These are phyloP conservation scores for Pterostichus niger DNA, from an alignment of 2,888 invertebrate genomes.

Conservation along the genomic window DNA sequence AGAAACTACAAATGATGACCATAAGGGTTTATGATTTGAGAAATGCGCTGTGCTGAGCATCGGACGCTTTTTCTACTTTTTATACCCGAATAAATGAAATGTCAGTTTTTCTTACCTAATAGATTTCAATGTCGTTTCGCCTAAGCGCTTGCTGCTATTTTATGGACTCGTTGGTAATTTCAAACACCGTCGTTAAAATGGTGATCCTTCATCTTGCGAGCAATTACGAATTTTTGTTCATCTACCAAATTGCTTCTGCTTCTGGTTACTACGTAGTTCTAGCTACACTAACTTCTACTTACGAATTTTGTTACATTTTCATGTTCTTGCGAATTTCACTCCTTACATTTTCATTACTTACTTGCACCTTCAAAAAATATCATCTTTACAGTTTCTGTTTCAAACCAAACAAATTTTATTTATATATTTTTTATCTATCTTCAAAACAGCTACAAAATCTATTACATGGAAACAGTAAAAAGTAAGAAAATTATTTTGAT, in stretches of 20 bases:
- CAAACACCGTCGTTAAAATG: conserved; percentile 40
- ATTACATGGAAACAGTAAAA: too few relatives aligned
- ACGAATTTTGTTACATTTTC: not conserved
- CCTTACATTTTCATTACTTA: not conserved
- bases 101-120: conserved; percentile 48
- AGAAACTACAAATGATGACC: conserved; percentile 57
- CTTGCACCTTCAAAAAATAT: too few relatives aligned
- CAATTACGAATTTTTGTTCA: conserved; percentile 42
- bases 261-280: conserved; percentile 7
- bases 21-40: conserved; percentile 58
- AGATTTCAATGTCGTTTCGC: conserved; percentile 39
- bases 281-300: not conserved
- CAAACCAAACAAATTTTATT: too few relatives aligned
- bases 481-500: too few relatives aligned
- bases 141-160: conserved; percentile 16
- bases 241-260: conserved; percentile 30
- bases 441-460: too few relatives aligned
- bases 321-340: not conserved
- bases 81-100: conserved; percentile 46
- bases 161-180: conserved; percentile 35
- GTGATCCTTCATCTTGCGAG: conserved; percentile 38
- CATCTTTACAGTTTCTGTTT: too few relatives aligned
- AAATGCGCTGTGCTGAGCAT: conserved; percentile 38
- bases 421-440: too few relatives aligned
- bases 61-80: conserved; percentile 40